Base-by-base conservation (phyloP, 2,888 invertebrate species). In the Trichacis sp. region DNA sequence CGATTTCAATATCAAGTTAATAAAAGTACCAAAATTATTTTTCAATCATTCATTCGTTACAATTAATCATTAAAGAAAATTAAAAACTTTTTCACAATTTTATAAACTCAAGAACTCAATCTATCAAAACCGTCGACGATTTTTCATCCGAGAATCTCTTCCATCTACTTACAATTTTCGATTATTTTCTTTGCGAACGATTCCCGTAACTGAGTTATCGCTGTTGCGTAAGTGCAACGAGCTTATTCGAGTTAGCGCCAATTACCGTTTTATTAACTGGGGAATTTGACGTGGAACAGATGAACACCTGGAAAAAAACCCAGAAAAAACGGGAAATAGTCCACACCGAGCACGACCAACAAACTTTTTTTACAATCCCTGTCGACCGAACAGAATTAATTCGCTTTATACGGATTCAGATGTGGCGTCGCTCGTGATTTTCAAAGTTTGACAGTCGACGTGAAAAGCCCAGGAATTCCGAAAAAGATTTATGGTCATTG, bases 361-460 rank as follows among this genome's bases (percentile, higher is more conserved):
- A 45, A 50, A 46, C 59, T 52, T 59, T 53, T 59, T 43, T 6
- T 14, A 33, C 33, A 12, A 15, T 19, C 30, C 15, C 42, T 43
- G 51, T 52, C 48, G 52, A 29, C 43, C 15, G 58, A 33, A 47
- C 43, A 52, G 43, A 52, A 52, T 52, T 52, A 52, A 59, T 59
- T 59, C 57, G 50, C 46, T 40, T 48, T 12, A 48, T 57, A 51
- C 57, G 57, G 50, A 50, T 57, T 57, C 50, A 43, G 14, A 43
- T 57, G 43, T 36, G 42, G 15, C 43, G 51, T 52, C 15, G 43
- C 19, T 19, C 18, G 43, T 43, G 51, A 43, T 52, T 52, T 43
- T 52, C 20, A 42, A 42, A 42, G 42, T 42, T 48, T 38, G 24
- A 52, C 42, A 52, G 38, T 50, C 50, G 14, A n/a, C 38, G 50